Evolutionary conservation across 2,888 invertebrate genomes (phyloP), one percentile per base, ranked within the genome.

Genomic region (Cryptus armator): DNA sequence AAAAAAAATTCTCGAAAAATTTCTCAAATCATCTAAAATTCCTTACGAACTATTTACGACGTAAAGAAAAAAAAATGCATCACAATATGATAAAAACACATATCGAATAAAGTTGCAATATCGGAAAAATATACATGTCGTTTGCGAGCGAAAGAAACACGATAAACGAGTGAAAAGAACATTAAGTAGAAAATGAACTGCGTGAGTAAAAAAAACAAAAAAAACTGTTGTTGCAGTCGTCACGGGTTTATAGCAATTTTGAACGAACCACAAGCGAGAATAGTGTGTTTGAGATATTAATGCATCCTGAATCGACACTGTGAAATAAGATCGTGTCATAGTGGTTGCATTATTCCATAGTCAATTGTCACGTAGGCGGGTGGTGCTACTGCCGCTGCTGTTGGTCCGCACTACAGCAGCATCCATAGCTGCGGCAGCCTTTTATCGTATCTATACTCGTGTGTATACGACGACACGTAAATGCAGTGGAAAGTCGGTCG

Each of bases 401-500:
- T 72, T n/a, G 43, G 56, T 56, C 14, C 56, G 72, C 59, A 59
- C 72, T 56, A 43, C 43, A 56, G 56, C 56, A 32, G 37, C 56
- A 29, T 6, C 72, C 12, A 59, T 56, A 44, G 43, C 24, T 56
- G 14, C n/a, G 12, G n/a, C 59, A 14, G 29, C 43, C 14, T 16
- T 19, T n/a, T 56, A 32, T 71, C 56, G 16, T 62, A 62, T 48
- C 14, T 48, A 48, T n/a, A 48, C 48, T 48, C 48, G 48, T 48
- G 43, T 62, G 51, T 51, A 51, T 67, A 75, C 59, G 24, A 76
- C 64, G 32, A 70, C 76, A 70, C 70, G 70, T 64, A 51, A 64
- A 81, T 67, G 76, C 59, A 76, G 56, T 66, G 67, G 72, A 83
- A 83, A 72, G 71, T 83, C 82, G 77, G 82, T 77, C 82, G 77